These are phyloP conservation scores for Chymomyza procnemis DNA, from an alignment of 2,888 invertebrate species.

Conservation along the genomic window DNA sequence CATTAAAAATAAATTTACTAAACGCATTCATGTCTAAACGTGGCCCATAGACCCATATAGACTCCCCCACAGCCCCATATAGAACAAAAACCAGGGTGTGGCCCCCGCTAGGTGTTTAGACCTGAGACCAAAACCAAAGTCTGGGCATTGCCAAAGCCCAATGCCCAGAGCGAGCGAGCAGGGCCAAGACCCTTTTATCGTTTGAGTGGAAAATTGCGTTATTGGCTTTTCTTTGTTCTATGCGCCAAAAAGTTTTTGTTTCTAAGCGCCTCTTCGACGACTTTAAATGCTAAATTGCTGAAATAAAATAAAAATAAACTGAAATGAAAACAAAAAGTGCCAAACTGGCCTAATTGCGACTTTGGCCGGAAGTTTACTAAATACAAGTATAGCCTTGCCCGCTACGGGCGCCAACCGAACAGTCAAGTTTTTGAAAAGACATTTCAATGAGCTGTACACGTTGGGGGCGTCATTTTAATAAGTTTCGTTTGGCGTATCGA, in stretches of 20 bases:
- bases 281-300: slow-evolving; percentile 27
- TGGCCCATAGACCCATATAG: background rate
- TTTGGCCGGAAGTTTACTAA: background rate
- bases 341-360: background rate
- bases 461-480: background rate
- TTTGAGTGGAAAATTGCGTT: slow-evolving; percentile 72
- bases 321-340: background rate
- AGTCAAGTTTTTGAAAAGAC: background rate
- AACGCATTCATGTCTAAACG: slow-evolving; percentile 23
- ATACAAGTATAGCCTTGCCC: too few relatives aligned
- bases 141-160: slow-evolving; percentile 37
- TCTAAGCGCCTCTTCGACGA: background rate
- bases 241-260: slow-evolving; percentile 33
- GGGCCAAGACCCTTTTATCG: slow-evolving; percentile 54
- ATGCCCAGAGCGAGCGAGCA: slow-evolving; percentile 34
- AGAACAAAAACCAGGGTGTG: too few relatives aligned
- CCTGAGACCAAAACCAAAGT: background rate
- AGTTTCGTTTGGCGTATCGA: background rate
- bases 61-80: too few relatives aligned
- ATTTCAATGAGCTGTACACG: background rate
- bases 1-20: slow-evolving; percentile 58
- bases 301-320: background rate
- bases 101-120: background rate
- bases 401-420: too few relatives aligned
- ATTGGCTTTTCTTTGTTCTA: slow-evolving; percentile 47